These are phyloP conservation scores for Cervus canadensis DNA, from an alignment of 2,113 vertebrate genomes.

Conservation along the genomic window DNA sequence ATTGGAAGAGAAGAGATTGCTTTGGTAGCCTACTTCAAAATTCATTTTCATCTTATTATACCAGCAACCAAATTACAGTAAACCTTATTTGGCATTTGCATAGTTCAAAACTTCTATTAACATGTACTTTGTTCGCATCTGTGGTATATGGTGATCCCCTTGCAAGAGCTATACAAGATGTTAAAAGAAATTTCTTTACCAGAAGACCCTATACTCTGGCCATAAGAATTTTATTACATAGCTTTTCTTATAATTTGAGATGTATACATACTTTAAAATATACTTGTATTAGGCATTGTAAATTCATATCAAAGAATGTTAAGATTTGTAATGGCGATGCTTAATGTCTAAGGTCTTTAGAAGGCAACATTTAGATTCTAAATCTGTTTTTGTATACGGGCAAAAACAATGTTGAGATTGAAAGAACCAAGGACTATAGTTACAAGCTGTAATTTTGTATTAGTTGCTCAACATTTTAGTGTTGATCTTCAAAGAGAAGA, in stretches of 20 bases:
- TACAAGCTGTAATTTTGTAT: neutral
- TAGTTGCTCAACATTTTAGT: neutral
- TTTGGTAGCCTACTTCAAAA: neutral
- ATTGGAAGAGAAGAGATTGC: neutral
- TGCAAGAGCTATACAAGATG: neutral
- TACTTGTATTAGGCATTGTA: neutral
- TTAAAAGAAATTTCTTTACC: conserved; percentile 34
- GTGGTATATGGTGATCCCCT: neutral
- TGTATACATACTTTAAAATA: neutral
- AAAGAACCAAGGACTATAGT: neutral
- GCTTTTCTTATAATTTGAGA: neutral
- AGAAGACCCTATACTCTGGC: neutral
- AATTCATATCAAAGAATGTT: neutral
- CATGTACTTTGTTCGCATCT: neutral
- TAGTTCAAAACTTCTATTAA: neutral
- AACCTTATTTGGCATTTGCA: neutral
- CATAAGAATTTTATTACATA: neutral
- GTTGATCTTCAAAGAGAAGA: neutral
- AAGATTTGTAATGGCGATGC: neutral
- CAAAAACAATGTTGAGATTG: neutral
- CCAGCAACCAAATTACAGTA: neutral
- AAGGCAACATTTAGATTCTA: conserved; percentile 8
- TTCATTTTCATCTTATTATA: neutral
- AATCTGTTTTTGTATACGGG: conserved; percentile 25
- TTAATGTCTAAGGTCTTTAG: neutral